phyloP scores from a whole-genome alignment of 2,888 invertebrate genomes.

The Micoletzkya japonica region DNA sequence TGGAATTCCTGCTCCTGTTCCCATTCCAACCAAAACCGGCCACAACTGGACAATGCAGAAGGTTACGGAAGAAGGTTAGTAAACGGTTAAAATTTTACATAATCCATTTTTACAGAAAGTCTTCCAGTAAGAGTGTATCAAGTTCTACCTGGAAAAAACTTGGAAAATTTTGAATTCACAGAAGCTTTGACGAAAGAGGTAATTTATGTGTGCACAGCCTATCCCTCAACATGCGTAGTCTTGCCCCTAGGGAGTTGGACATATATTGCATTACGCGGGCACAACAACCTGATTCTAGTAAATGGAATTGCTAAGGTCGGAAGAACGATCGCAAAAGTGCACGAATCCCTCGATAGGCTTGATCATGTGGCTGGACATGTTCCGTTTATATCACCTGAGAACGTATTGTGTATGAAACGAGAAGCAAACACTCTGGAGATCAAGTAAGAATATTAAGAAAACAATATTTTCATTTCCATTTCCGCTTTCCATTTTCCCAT shows the following conservation, averaged over 20 bases:
- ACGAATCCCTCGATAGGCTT: neutral
- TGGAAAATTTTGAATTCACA: constrained; percentile 19
- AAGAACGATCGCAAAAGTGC: constrained; percentile 12
- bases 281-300: neutral
- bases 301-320: constrained; percentile 19
- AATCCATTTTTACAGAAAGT: constrained; percentile 3
- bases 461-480: neutral
- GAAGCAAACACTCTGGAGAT: neutral
- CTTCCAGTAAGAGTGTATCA: constrained; percentile 21
- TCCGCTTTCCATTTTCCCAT: too few species aligned
- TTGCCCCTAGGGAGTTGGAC: too few species aligned
- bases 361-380: neutral
- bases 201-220: neutral
- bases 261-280: neutral
- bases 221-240: too few species aligned
- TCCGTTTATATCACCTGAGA: constrained; percentile 28
- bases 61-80: constrained; percentile 5
- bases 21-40: constrained; percentile 10
- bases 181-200: neutral
- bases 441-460: neutral
- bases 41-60: constrained; percentile 13
- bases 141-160: constrained; percentile 15
- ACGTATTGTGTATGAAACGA: constrained; percentile 11
- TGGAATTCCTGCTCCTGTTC: constrained; percentile 3
- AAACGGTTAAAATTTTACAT: neutral